Conservation (phyloP, 2,797 vertebrate species). For the Sylvia borin region DNA sequence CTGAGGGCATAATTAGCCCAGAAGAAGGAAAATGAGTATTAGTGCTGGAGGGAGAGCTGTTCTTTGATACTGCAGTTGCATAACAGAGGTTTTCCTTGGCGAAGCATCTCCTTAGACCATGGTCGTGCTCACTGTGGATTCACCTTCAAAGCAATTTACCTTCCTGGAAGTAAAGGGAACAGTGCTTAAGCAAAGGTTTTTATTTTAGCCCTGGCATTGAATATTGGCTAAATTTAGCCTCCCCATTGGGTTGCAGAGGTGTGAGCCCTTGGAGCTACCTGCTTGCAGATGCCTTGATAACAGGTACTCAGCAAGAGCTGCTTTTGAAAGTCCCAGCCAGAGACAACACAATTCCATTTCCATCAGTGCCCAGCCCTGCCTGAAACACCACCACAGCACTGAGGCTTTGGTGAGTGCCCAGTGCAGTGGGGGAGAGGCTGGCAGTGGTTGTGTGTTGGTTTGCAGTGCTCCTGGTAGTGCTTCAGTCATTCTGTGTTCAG, state of each 20-base stretch:
- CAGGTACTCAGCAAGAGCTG: background rate
- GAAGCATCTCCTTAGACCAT: background rate
- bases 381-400: background rate
- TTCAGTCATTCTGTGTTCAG: background rate
- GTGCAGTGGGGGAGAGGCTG: background rate
- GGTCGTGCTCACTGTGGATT: background rate
- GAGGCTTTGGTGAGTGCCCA: background rate
- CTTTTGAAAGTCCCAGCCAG: background rate
- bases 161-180: background rate
- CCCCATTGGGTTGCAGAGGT: background rate
- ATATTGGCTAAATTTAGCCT: background rate
- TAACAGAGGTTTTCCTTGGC: background rate
- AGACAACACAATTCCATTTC: background rate
- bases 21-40: background rate
- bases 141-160: background rate
- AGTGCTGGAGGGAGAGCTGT: background rate
- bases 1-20: slow-evolving; percentile 19
- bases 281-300: background rate
- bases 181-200: background rate
- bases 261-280: background rate
- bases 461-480: background rate
- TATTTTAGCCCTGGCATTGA: background rate
- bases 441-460: background rate
- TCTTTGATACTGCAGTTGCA: background rate
- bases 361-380: background rate